These are phyloP conservation scores for Cynocephalus volans DNA, from an alignment of 2,113 vertebrate genomes.

Conservation along the genomic window DNA sequence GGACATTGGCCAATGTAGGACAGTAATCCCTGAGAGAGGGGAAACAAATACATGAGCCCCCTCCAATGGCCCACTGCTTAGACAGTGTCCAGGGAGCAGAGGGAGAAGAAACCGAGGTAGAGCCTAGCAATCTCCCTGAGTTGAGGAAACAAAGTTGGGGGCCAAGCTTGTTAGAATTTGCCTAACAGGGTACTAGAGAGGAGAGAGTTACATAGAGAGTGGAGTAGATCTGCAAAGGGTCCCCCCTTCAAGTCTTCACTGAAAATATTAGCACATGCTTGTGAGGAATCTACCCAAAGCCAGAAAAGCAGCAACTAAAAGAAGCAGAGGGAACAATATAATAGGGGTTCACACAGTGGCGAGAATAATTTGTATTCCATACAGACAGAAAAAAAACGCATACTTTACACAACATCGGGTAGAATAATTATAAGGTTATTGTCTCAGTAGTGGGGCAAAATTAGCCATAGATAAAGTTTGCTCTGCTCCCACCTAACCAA, in stretches of 20 bases:
- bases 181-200: neutral
- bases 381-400: neutral
- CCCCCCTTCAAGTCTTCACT: neutral
- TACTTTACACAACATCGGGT: neutral
- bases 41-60: neutral
- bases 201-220: neutral
- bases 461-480: slow-evolving; percentile 1
- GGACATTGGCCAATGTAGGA: neutral
- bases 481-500: slow-evolving; percentile 20
- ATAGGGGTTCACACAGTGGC: neutral
- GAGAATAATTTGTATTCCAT: slow-evolving; percentile 22
- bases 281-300: neutral
- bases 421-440: neutral
- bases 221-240: neutral
- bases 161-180: neutral
- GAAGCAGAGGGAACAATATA: neutral
- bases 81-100: neutral
- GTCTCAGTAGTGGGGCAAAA: neutral
- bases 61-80: neutral
- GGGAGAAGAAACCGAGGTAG: neutral
- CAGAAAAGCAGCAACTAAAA: slow-evolving; percentile 10
- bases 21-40: neutral
- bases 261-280: neutral
- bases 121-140: neutral
- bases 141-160: neutral